phyloP scores from a whole-genome alignment of 2,113 vertebrate species.

The Amphiprion ocellaris region DNA sequence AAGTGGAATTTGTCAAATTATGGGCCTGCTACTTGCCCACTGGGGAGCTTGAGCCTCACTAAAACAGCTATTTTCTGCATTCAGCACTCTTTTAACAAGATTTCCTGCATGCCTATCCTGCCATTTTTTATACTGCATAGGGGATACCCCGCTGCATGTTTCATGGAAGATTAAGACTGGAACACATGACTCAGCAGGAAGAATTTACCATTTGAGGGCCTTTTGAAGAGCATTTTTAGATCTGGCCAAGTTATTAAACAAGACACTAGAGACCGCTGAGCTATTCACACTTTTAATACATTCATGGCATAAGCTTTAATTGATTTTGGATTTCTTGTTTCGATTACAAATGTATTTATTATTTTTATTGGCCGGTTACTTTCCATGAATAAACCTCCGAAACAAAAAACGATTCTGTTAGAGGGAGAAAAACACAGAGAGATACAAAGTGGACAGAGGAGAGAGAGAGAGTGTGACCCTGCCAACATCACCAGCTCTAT shows the following conservation, averaged over 20 bases:
- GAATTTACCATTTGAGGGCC: constrained; percentile 22
- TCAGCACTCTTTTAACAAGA: constrained; percentile 46
- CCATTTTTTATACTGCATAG: constrained; percentile 27
- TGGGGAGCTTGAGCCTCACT: neutral
- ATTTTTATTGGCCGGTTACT: constrained; percentile 54
- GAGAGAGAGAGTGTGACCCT: constrained; percentile 60
- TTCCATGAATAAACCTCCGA: constrained; percentile 39
- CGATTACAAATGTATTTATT: constrained; percentile 39
- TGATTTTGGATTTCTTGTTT: constrained; percentile 35
- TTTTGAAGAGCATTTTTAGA: neutral
- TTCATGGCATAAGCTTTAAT: neutral
- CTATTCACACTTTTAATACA: constrained; percentile 2
- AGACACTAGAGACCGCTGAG: neutral
- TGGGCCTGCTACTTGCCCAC: constrained; percentile 1
- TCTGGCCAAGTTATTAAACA: constrained; percentile 7
- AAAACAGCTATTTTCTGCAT: constrained; percentile 43
- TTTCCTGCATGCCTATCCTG: constrained; percentile 25
- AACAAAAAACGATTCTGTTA: constrained; percentile 71
- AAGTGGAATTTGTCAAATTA: constrained; percentile 35
- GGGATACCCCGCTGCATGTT: constrained; percentile 20
- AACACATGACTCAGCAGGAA: constrained; percentile 17
- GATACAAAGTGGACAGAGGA: constrained; percentile 41
- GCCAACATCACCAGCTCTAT: constrained; percentile 82
- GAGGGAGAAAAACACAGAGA: constrained; percentile 31
- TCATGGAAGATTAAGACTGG: constrained; percentile 33